Percentiles rank a stretch among this genome's conserved stretches.
Evolutionary conservation across 2,888 invertebrate species (phyloP).

Genomic region (Diarsia rubi): DNA sequence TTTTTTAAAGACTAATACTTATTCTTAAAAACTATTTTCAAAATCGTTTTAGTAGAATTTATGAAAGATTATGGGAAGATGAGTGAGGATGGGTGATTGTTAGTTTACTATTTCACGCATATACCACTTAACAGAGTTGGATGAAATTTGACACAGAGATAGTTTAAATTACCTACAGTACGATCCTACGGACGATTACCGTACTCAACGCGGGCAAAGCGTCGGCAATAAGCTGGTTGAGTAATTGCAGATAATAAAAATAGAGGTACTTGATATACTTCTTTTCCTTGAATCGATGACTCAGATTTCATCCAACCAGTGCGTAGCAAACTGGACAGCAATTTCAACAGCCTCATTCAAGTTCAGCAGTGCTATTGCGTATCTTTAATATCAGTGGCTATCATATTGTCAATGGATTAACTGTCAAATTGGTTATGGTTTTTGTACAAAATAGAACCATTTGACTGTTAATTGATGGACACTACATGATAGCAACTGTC

Average conservation of each 20-base stretch:
- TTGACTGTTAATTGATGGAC: too few species aligned
- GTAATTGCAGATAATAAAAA: background rate
- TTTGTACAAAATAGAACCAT: too few species aligned
- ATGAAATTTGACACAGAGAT: background rate
- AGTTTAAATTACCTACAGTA: background rate
- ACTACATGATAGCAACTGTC: too few species aligned
- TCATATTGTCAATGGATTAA: too few species aligned
- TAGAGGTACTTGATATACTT: too few species aligned
- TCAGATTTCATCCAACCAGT: too few species aligned
- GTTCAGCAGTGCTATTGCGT: too few species aligned
- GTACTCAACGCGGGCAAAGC: background rate
- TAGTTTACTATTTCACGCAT: background rate
- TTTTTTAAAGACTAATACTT: background rate
- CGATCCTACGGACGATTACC: background rate
- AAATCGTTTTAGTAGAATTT: background rate
- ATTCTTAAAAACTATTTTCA: background rate
- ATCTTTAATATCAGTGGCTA: too few species aligned
- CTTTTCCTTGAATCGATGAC: too few species aligned
- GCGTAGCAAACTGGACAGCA: too few species aligned
- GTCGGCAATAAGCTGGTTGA: background rate
- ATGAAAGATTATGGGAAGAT: background rate
- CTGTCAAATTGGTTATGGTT: too few species aligned
- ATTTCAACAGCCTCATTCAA: too few species aligned
- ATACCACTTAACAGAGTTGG: background rate
- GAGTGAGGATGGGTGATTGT: background rate